These are phyloP conservation scores for Pseudomugil tenellus DNA, from an alignment of 2,797 vertebrate genomes.

Conservation along the genomic window DNA sequence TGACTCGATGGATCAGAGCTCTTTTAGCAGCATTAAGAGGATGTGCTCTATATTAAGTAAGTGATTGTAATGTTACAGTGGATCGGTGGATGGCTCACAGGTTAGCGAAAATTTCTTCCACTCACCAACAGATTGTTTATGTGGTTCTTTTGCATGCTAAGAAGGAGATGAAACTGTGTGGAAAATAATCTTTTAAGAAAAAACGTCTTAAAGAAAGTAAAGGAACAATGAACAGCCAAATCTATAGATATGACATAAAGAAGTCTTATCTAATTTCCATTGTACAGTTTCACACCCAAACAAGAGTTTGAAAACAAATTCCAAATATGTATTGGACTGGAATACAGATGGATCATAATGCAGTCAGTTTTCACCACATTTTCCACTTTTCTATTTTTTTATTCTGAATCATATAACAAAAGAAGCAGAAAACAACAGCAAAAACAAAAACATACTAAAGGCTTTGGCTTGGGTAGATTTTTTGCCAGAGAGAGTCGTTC, in stretches of 20 bases:
- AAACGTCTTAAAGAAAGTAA: not conserved
- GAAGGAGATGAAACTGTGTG: not conserved
- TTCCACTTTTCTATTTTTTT: constrained; percentile 1
- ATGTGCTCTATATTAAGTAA: not conserved
- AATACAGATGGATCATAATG: not conserved
- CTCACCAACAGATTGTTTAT: not conserved
- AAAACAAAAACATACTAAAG: constrained; percentile 1
- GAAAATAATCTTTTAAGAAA: not conserved
- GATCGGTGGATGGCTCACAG: not conserved
- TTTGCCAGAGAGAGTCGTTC: constrained; percentile 26
- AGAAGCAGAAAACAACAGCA: constrained; percentile 2
- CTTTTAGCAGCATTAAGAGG: no score
- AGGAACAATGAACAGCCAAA: not conserved
- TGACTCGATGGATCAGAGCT: not conserved
- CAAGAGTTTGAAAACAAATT: not conserved
- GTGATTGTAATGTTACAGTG: not conserved
- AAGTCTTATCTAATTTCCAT: not conserved
- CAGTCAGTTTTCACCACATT: not conserved
- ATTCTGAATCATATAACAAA: constrained; percentile 2
- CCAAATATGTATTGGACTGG: not conserved
- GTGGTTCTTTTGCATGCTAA: not conserved
- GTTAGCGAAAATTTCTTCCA: not conserved
- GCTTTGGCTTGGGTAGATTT: constrained; percentile 15
- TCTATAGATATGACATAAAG: not conserved
- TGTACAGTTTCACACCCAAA: not conserved